Base-by-base conservation (phyloP, 2,888 invertebrate species). In the Netelia virgata region DNA sequence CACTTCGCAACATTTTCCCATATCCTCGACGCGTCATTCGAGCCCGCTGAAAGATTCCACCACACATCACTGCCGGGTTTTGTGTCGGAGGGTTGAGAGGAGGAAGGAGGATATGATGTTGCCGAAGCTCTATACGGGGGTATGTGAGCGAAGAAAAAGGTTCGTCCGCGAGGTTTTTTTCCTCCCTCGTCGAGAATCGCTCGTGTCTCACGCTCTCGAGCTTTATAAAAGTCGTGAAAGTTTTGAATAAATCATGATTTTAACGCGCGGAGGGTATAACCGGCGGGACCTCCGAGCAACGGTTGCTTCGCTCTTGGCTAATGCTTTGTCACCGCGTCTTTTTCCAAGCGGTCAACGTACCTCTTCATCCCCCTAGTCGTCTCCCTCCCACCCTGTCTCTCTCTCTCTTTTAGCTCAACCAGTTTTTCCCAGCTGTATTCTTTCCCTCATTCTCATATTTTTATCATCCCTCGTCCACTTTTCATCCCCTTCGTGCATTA, bases 191-290 rank as follows among this genome's bases (percentile, higher is more conserved):
- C 57, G 63, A 87, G 87, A 80, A 86, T 83, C 86, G 82, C 86
- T 87, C 79, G 69, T 69, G 77, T 82, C 86, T 88, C 76, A 86
- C 70, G 68, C 80, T 74, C 87, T 86, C 80, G 82, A 86, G 87
- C 82, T 86, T 88, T 88, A 88, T 89, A 90, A 90, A 92, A 90
- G 89, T 89, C 89, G 85, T 86, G 86, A 77, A 77, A 18, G 87
- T 88, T 77, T 76, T 92, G 89, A 92, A 92, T 92, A 92, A 92
- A 89, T 85, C 73, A 92, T 91, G 88, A 88, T 79, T 86, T 68
- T 87, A 89, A 87, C 80, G 78, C 75, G 50, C 64, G 10, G 69
- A 63, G 81, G 77, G 82, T 70, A 78, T n/a, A 78, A 82, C 66
- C 68, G 68, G 47, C 66, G 70, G 55, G 64, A 70, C 23, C 63